A percentile compares a stretch with the other conserved stretches of the same genome.
phyloP scores from a whole-genome alignment of 2,797 vertebrate genomes.

The Clarias fuscus region DNA sequence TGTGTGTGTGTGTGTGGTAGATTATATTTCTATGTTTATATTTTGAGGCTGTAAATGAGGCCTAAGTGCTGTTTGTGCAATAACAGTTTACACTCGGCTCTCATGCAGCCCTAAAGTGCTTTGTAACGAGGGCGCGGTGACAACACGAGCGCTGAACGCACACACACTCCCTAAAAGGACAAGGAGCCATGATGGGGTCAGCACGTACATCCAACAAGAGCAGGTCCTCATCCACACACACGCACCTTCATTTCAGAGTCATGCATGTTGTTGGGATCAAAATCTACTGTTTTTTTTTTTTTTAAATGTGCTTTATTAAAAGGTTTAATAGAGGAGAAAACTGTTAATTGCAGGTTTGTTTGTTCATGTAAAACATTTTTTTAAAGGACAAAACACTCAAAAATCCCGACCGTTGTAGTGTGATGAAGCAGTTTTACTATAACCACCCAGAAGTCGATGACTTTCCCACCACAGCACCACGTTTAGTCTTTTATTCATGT shows the following conservation, averaged over 20 bases:
- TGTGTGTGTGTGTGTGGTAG: neutral
- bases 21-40: slow-evolving; percentile 10
- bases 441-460: neutral
- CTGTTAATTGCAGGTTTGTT: neutral
- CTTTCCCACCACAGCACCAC: neutral
- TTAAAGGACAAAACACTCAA: neutral
- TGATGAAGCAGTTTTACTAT: neutral
- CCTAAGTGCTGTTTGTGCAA: slow-evolving; percentile 71
- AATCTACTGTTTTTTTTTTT: too few relatives aligned
- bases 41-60: slow-evolving; percentile 65
- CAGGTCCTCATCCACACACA: neutral
- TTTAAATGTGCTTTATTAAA: neutral
- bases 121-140: slow-evolving; percentile 67
- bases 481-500: too few relatives aligned
- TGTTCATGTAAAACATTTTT: neutral
- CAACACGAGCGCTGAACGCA: slow-evolving; percentile 51
- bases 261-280: neutral
- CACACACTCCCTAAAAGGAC: slow-evolving; percentile 43
- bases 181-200: slow-evolving; percentile 36
- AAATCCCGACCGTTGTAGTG: neutral
- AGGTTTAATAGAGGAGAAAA: neutral
- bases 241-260: too few relatives aligned
- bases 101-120: slow-evolving; percentile 65
- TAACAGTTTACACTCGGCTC: slow-evolving; percentile 67
- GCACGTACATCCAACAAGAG: slow-evolving; percentile 15